These are phyloP conservation scores for Pithys albifrons DNA, from an alignment of 2,113 vertebrate species.

Conservation along the genomic window DNA sequence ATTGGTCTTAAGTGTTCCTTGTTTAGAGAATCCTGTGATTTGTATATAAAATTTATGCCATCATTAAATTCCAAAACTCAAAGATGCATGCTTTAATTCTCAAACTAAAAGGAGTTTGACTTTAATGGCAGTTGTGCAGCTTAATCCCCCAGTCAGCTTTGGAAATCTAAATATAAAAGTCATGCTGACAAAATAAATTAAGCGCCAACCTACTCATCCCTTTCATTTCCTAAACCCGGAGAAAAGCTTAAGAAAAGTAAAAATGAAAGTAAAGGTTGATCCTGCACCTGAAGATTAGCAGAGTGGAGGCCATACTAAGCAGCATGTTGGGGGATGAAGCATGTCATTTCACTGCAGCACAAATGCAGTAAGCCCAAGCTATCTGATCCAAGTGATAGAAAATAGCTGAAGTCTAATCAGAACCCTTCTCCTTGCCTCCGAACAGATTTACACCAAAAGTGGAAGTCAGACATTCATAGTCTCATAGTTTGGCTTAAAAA, in stretches of 20 bases:
- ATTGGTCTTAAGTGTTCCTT: background rate
- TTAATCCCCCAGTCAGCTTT: conserved; percentile 21
- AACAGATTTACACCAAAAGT: background rate
- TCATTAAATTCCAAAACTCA: background rate
- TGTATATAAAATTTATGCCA: background rate
- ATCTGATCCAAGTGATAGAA: background rate
- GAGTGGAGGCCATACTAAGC: background rate
- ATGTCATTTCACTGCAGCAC: background rate
- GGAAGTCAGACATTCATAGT: background rate
- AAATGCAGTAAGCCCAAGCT: background rate
- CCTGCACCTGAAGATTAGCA: background rate
- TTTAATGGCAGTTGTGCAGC: background rate
- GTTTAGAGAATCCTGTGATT: background rate
- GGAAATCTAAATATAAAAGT: conserved; percentile 24
- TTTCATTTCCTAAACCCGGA: background rate
- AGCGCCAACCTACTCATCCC: background rate
- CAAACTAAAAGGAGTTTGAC: background rate
- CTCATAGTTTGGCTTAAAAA: background rate
- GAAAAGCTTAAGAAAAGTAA: background rate
- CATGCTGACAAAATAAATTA: conserved; percentile 30
- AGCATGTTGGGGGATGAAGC: accelerated
- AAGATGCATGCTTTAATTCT: background rate
- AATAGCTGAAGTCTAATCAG: background rate
- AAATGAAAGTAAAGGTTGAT: background rate
- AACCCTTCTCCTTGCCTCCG: background rate